These are phyloP conservation scores for Drosophila kambysellisi DNA, from an alignment of 2,888 invertebrate genomes.

Conservation along the genomic window DNA sequence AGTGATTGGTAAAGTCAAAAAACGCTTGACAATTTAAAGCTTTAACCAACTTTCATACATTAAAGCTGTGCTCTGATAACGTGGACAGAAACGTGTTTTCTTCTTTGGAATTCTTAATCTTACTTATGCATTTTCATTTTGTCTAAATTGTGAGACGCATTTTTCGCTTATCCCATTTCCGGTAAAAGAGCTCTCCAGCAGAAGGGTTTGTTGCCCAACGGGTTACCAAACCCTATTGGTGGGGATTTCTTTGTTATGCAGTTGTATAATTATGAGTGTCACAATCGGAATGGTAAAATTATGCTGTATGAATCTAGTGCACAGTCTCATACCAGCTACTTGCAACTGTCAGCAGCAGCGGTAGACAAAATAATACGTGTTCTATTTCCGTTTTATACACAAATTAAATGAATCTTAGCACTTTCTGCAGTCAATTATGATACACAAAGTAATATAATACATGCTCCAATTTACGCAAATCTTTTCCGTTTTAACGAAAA, in stretches of 20 bases:
- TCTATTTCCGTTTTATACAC: slow-evolving; percentile 1
- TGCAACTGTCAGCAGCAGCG: background rate
- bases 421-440: no score
- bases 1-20: slow-evolving; percentile 4
- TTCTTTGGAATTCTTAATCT: background rate
- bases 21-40: background rate
- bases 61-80: slow-evolving; percentile 49
- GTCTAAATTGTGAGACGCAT: slow-evolving; percentile 14
- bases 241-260: background rate
- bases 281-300: slow-evolving; percentile 23
- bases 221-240: background rate
- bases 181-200: slow-evolving; percentile 1
- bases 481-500: background rate
- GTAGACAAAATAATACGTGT: background rate
- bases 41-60: slow-evolving; percentile 16
- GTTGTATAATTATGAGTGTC: slow-evolving; percentile 53
- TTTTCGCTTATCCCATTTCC: slow-evolving; percentile 14
- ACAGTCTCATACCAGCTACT: background rate
- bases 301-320: background rate
- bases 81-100: background rate
- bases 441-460: no score
- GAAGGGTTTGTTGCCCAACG: background rate
- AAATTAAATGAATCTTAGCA: background rate
- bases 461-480: background rate
- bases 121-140: slow-evolving; percentile 6